These are phyloP conservation scores for Drosophila funebris DNA, from an alignment of 1,140 invertebrate species.

Conservation along the genomic window DNA sequence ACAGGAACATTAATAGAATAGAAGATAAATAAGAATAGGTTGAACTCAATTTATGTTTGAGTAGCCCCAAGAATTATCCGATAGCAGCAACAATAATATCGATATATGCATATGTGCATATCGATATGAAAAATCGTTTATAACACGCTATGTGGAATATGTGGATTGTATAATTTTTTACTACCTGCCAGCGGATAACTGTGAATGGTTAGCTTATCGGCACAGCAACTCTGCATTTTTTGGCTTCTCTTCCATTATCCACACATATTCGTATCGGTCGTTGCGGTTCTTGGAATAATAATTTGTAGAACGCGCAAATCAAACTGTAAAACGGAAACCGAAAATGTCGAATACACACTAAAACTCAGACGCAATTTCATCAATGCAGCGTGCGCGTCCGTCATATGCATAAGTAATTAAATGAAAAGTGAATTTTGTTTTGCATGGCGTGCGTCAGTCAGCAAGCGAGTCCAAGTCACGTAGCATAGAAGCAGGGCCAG, in stretches of 20 bases:
- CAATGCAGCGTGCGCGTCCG: constrained; percentile 19
- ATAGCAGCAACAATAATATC: neutral
- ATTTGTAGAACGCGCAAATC: constrained; percentile 62
- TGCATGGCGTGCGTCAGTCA: constrained; percentile 53
- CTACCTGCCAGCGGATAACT: neutral
- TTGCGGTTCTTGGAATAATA: constrained; percentile 43
- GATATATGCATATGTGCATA: neutral
- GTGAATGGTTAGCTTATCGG: neutral
- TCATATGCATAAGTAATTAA: constrained; percentile 15
- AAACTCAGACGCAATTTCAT: constrained; percentile 33
- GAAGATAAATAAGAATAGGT: too few relatives aligned
- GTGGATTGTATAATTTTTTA: neutral
- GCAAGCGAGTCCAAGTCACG: constrained; percentile 50
- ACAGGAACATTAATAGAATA: neutral
- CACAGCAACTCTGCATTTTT: constrained; percentile 25
- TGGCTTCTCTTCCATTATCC: constrained; percentile 35
- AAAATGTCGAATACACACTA: constrained; percentile 56
- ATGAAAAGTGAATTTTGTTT: constrained; percentile 43
- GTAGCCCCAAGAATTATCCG: neutral
- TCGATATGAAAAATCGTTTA: neutral
- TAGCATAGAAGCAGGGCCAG: constrained; percentile 60
- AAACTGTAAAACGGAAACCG: constrained; percentile 36
- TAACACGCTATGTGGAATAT: neutral
- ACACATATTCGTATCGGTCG: constrained; percentile 46
- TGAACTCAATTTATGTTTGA: too few relatives aligned